A percentile compares a stretch with the other conserved stretches of the same genome.
Conservation (phyloP, 2,113 vertebrate genomes). For the Oenanthe oenanthe region DNA sequence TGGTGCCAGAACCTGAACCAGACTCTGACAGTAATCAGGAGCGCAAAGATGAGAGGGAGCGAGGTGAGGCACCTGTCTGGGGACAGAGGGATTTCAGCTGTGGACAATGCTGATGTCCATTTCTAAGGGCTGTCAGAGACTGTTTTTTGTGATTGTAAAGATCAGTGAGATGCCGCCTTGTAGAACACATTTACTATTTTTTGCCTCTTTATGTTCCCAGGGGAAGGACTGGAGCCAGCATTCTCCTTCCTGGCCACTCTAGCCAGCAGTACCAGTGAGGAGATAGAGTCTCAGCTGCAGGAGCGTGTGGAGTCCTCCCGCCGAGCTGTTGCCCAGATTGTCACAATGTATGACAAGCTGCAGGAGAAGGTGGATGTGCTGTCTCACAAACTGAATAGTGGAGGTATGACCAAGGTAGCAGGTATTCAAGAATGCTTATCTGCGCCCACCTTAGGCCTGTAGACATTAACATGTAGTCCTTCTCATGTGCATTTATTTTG, state of each 20-base stretch:
- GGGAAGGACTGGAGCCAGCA: conserved; percentile 84
- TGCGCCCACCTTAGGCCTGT: background rate
- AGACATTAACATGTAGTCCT: background rate
- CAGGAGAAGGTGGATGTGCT: conserved; percentile 80
- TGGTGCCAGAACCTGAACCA: conserved; percentile 88
- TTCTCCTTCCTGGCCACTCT: conserved; percentile 94
- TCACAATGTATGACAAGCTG: conserved; percentile 86
- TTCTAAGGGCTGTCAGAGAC: background rate
- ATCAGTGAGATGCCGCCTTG: background rate
- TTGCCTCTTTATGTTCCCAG: conserved; percentile 25
- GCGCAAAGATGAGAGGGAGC: conserved; percentile 81
- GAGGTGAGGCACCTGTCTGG: conserved; percentile 63
- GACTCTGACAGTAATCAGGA: conserved; percentile 97
- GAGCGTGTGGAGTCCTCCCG: conserved; percentile 91
- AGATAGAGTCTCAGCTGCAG: conserved; percentile 95
- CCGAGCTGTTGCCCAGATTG: conserved; percentile 85
- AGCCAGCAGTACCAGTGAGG: conserved; percentile 95
- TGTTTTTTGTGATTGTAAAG: background rate
- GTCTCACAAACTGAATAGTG: conserved; percentile 76
- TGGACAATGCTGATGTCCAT: background rate
- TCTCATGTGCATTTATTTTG: background rate
- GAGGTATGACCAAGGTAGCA: conserved; percentile 63
- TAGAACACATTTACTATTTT: background rate
- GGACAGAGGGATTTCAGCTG: background rate
- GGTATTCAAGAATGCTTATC: background rate